Evolutionary conservation across 2,888 invertebrate genomes (phyloP).

Genomic region (Caenorhabditis wallacei): DNA sequence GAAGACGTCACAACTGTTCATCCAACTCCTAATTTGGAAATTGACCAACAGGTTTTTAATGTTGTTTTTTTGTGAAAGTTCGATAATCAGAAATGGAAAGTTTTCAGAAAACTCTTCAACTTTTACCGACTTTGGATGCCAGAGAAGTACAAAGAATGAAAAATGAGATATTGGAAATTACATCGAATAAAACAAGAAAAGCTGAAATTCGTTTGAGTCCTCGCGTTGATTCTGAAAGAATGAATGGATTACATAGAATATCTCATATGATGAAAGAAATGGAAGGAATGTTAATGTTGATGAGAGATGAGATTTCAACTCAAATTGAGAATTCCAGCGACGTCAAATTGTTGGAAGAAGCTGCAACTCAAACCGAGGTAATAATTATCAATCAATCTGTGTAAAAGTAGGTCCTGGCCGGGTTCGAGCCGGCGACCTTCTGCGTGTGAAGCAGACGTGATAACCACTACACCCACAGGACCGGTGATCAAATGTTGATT

Average conservation of each 20-base stretch:
- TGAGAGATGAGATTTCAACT: conserved; percentile 42
- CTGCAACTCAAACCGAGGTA: conserved; percentile 42
- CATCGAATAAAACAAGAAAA: conserved; percentile 36
- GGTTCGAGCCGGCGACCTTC: conserved; percentile 80
- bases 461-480: conserved; percentile 80
- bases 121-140: conserved; percentile 40
- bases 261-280: conserved; percentile 56
- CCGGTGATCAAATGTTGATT: background rate
- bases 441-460: conserved; percentile 81
- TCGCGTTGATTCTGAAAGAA: conserved; percentile 16
- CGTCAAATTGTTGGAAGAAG: conserved; percentile 40
- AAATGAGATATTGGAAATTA: conserved; percentile 46
- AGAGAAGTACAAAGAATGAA: conserved; percentile 48
- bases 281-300: conserved; percentile 53
- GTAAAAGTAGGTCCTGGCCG: conserved; percentile 69
- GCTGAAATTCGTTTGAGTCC: conserved; percentile 62
- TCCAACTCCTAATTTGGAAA: conserved; percentile 35
- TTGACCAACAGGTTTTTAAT: conserved; percentile 28
- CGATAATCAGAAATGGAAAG: background rate
- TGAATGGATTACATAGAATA: conserved; percentile 47
- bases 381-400: background rate
- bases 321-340: conserved; percentile 35
- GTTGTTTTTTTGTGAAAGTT: background rate
- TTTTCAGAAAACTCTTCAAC: conserved; percentile 38
- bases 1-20: conserved; percentile 30